These are phyloP conservation scores for Myiothlypis chrysogaster DNA, from an alignment of 2,797 vertebrate species.

Conservation along the genomic window DNA sequence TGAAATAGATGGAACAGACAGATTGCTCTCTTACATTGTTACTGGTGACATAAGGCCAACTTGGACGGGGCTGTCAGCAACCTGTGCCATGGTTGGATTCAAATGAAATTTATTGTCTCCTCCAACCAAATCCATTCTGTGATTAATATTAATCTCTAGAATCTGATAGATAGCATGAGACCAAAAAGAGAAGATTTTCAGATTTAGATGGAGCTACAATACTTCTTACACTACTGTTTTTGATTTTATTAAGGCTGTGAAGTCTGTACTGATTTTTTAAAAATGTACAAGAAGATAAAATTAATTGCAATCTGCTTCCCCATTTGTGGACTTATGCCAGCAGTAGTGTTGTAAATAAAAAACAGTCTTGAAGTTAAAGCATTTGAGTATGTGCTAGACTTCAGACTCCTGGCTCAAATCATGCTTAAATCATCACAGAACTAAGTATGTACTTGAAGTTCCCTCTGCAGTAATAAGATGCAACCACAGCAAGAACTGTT, in stretches of 20 bases:
- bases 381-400: neutral
- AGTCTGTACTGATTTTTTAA: neutral
- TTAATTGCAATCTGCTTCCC: neutral
- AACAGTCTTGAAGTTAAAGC: neutral
- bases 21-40: neutral
- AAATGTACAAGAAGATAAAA: neutral
- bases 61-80: neutral
- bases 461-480: neutral
- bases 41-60: neutral
- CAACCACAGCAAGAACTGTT: neutral
- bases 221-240: neutral
- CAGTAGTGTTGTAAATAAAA: neutral
- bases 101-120: neutral
- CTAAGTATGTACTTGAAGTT: neutral
- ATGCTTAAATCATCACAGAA: neutral
- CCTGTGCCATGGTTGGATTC: neutral
- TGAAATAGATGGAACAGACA: neutral
- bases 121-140: neutral
- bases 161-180: neutral
- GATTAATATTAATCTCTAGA: neutral
- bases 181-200: neutral
- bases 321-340: neutral
- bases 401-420: neutral
- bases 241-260: neutral
- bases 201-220: neutral